Percentiles rank a stretch among this genome's conserved stretches.
Evolutionary conservation across 2,797 vertebrate species (phyloP).

Genomic region (Paratrypauchen microcephalus): DNA sequence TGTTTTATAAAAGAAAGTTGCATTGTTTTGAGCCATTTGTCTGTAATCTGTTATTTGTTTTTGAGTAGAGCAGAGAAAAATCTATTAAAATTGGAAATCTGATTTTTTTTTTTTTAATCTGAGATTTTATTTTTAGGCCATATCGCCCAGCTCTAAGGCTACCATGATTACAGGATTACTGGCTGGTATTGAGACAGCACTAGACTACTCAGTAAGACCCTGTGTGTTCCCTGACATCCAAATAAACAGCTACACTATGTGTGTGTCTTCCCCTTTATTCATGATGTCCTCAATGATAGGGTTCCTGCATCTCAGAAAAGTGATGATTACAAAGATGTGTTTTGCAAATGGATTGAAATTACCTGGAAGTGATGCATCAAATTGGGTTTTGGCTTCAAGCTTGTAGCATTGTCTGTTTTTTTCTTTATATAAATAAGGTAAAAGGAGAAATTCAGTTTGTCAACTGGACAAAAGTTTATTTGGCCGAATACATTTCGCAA

Average conservation of each 20-base stretch:
- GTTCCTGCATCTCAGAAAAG: not conserved
- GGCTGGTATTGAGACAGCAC: conserved; percentile 46
- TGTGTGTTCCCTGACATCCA: conserved; percentile 19
- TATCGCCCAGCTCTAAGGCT: no score
- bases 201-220: conserved; percentile 19
- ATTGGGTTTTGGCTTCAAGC: not conserved
- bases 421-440: not conserved
- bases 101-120: no score
- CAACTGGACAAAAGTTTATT: no score
- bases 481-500: no score
- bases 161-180: conserved; percentile 52
- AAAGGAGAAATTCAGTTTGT: no score
- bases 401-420: not conserved
- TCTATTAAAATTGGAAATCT: no score
- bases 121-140: no score
- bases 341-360: conserved; percentile 1
- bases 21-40: no score
- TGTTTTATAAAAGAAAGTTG: no score
- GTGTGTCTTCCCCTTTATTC: not conserved
- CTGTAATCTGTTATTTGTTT: no score
- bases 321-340: not conserved
- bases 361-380: not conserved
- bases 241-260: not conserved
- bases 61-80: no score
- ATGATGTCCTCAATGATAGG: not conserved